Evolutionary conservation across 2,113 vertebrate species (phyloP), one percentile per base, ranked within the genome.

Genomic region (Neopipo cinnamomea): DNA sequence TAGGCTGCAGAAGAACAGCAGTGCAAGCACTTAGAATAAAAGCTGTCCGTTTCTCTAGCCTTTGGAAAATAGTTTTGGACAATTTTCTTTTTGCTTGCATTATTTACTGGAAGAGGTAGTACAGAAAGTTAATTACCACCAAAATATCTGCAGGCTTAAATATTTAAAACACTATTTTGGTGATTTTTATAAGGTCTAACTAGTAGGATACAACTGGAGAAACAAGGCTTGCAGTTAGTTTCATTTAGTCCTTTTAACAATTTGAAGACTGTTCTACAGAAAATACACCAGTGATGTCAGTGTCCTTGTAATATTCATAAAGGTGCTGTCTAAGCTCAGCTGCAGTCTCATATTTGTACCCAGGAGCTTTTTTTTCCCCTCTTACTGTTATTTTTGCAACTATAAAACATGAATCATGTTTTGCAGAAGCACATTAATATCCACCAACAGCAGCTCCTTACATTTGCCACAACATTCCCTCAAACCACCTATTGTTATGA

Each of bases 401-500:
- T 76, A 17, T 68, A 74, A 91, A 49, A 7, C 47, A 86, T 78
- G 88, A 89, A 91, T 94, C 79, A 90, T 76, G 42, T 90, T 93
- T 91, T 93, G 22, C 39, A 79, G 85, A 67, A 85, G 49, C 62
- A 74, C 47, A 14, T 67, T 80, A 67, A 91, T 95, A 87, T 82
- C 41, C 59, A 63, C 44, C 76, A 94, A 8, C 25, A 50, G 58
- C 72, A 95, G 52, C 58, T 90, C 58, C 65, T 88, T 88, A 83
- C 47, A 70, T 79, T 95, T 95, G 53, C 77, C 84, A 80, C 73
- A 86, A 75, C 65, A 86, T 93, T 95, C 77, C 55, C 83, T 42
- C 55, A 91, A 96, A 91, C 58, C 88, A 67, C 63, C 72, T 90
- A 86, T 93, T 88, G 90, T 94, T 96, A 55, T 35, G 67, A 90